phyloP scores from a whole-genome alignment of 2,797 vertebrate species.

The Parauchenoglanis punctatus region DNA sequence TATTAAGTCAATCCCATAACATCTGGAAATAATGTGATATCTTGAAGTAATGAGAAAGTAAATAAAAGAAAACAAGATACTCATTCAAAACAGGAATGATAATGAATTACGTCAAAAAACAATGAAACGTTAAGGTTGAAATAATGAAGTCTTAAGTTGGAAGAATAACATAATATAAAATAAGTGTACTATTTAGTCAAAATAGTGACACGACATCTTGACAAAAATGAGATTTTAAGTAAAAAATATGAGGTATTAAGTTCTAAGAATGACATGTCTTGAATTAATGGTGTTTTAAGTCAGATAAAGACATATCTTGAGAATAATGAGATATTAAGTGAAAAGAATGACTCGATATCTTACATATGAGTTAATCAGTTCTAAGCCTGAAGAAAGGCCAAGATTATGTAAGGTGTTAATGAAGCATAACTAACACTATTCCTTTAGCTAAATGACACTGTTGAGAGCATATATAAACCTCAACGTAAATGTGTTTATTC shows the following conservation, averaged over 20 bases:
- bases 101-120: background rate
- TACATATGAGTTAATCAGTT: background rate
- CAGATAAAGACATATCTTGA: background rate
- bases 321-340: background rate
- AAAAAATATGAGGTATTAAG: background rate
- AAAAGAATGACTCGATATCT: background rate
- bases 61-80: background rate
- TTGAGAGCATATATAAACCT: conserved; percentile 35
- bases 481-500: conserved; percentile 46
- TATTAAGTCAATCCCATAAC: background rate
- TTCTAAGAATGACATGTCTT: background rate
- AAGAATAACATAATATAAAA: background rate
- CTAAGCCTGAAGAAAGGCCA: background rate
- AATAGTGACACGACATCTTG: background rate
- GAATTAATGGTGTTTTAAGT: background rate
- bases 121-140: no score
- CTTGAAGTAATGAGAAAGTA: no score
- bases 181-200: background rate
- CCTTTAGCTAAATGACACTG: background rate
- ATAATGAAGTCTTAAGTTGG: background rate
- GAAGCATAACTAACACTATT: background rate
- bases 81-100: background rate
- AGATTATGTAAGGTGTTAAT: background rate
- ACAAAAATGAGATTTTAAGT: background rate
- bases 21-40: no score